Evolutionary conservation across 2,113 vertebrate genomes (phyloP).

Genomic region (Gnathonemus echidnorhynchus): DNA sequence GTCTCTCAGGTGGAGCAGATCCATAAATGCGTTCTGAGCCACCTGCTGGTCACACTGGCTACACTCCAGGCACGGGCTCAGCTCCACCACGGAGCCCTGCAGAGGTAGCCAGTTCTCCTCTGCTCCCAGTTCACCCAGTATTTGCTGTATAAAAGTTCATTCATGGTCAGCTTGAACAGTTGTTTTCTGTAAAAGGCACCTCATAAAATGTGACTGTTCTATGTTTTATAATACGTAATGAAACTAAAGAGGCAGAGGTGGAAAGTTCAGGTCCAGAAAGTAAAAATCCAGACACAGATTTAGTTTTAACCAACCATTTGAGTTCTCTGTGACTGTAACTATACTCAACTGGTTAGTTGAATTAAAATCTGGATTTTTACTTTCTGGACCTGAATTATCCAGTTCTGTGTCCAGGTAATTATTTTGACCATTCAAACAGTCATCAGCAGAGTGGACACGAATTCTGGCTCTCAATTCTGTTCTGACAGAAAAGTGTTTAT

Average conservation of each 20-base stretch:
- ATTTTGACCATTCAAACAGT: neutral
- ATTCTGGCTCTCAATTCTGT: neutral
- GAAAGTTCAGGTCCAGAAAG: neutral
- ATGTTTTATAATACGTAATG: neutral
- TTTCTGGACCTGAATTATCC: neutral
- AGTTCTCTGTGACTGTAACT: neutral
- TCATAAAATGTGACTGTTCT: neutral
- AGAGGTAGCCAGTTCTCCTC: conserved; percentile 41
- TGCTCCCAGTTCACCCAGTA: neutral
- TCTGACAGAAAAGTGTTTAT: neutral
- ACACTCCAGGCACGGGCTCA: conserved; percentile 55
- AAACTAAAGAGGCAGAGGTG: neutral
- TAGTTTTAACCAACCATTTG: neutral
- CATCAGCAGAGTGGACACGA: neutral
- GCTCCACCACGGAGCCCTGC: conserved; percentile 48
- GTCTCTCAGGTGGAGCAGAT: conserved; percentile 46
- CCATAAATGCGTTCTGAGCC: conserved; percentile 58
- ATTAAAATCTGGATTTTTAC: neutral
- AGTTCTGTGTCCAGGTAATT: neutral
- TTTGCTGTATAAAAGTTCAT: neutral
- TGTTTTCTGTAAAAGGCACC: neutral
- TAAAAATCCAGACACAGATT: neutral
- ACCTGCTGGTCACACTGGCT: conserved; percentile 55
- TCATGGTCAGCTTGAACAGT: neutral
- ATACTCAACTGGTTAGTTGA: neutral